A percentile compares a stretch with the other conserved stretches of the same genome.
phyloP scores from a whole-genome alignment of 1,140 invertebrate species.

The Heliothis subflexa region DNA sequence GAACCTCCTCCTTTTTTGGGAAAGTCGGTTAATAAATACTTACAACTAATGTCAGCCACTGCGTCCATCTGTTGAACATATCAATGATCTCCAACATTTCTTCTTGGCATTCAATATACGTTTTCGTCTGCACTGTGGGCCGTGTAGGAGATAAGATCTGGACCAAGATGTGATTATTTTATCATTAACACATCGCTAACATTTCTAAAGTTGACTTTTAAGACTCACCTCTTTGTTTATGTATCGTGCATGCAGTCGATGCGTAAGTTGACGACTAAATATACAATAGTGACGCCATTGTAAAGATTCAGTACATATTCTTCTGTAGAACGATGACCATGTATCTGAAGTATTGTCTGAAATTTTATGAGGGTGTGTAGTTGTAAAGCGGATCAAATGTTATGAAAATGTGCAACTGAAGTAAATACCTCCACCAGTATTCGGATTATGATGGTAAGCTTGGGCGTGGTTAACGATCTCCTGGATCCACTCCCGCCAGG shows the following conservation, averaged over 20 bases:
- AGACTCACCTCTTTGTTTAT: conserved; percentile 69
- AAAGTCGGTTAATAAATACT: conserved; percentile 54
- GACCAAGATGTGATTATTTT: conserved; percentile 15
- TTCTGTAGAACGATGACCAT: conserved; percentile 69
- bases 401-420: neutral
- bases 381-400: too few relatives aligned
- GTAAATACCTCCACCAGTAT: conserved; percentile 3
- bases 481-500: conserved; percentile 78
- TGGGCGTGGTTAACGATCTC: conserved; percentile 70
- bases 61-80: conserved; percentile 78
- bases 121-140: conserved; percentile 65
- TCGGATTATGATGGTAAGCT: conserved; percentile 46
- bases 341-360: conserved; percentile 57
- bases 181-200: neutral
- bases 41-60: conserved; percentile 74
- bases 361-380: conserved; percentile 18
- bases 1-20: too few relatives aligned
- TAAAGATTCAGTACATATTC: conserved; percentile 66
- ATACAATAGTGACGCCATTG: conserved; percentile 80
- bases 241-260: conserved; percentile 69
- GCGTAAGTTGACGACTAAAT: conserved; percentile 73
- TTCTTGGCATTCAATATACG: conserved; percentile 67
- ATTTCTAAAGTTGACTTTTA: neutral
- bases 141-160: conserved; percentile 71
- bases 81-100: conserved; percentile 78